Evolutionary conservation across 1,140 invertebrate genomes (phyloP).

Genomic region (Pogonomyrmex barbatus): DNA sequence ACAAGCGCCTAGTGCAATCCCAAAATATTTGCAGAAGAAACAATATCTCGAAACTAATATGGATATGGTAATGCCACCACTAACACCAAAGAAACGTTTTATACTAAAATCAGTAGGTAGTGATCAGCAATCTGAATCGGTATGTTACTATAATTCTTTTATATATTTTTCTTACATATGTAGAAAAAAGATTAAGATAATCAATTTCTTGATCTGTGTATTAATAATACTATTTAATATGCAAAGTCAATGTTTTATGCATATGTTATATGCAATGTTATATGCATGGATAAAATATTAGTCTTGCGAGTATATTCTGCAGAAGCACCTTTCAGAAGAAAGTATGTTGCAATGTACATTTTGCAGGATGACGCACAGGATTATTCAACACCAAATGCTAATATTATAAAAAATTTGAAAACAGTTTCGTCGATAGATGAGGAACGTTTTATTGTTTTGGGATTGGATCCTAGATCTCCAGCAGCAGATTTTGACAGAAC

Average conservation of each 20-base stretch:
- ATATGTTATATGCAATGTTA: background rate
- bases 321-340: conserved; percentile 7
- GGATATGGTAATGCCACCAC: conserved; percentile 72
- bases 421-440: conserved; percentile 58
- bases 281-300: background rate
- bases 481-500: conserved; percentile 81
- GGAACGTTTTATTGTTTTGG: conserved; percentile 64
- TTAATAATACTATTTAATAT: conserved; percentile 1
- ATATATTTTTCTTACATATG: background rate
- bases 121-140: conserved; percentile 40
- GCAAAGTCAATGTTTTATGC: background rate
- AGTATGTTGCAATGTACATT: conserved; percentile 10
- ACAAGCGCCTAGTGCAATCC: conserved; percentile 75
- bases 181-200: background rate
- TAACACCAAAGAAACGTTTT: conserved; percentile 59
- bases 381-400: conserved; percentile 43
- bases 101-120: conserved; percentile 65
- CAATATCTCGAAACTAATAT: conserved; percentile 82
- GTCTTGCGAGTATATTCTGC: background rate
- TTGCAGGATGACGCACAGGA: conserved; percentile 26
- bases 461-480: conserved; percentile 82
- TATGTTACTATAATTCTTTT: conserved; percentile 62
- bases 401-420: conserved; percentile 37
- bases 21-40: conserved; percentile 77
- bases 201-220: background rate